Percentiles rank a stretch among this genome's conserved stretches.
These are phyloP conservation scores for Lasioglossum villosulum DNA, from an alignment of 2,888 invertebrate genomes.

Conservation along the genomic window DNA sequence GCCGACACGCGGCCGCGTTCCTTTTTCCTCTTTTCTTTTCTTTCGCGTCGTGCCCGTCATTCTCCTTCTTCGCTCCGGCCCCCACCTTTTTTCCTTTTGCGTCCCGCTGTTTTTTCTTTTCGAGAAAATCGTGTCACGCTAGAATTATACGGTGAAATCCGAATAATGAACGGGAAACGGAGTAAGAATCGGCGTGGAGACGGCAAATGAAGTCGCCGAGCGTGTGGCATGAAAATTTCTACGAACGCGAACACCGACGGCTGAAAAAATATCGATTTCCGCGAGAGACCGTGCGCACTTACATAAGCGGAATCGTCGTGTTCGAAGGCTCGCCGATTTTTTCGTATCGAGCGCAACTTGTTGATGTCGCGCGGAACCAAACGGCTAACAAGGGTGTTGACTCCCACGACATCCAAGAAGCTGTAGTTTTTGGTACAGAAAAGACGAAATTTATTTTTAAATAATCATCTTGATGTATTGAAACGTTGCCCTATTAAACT, in stretches of 20 bases:
- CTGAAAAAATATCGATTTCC: slow-evolving; percentile 4
- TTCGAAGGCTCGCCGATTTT: slow-evolving; percentile 9
- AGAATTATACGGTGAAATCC: slow-evolving; percentile 19
- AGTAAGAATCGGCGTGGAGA: neutral
- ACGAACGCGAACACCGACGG: neutral
- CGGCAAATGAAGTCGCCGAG: slow-evolving; percentile 20
- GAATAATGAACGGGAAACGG: slow-evolving; percentile 16
- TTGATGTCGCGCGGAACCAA: neutral
- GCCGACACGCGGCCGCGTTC: slow-evolving; percentile 5
- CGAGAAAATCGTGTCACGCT: slow-evolving; percentile 25
- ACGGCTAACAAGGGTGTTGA: neutral
- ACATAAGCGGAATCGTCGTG: neutral
- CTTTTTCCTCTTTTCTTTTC: neutral
- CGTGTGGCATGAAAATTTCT: neutral
- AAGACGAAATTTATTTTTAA: neutral
- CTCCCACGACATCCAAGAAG: neutral
- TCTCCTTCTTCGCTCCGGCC: neutral
- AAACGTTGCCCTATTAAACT: neutral
- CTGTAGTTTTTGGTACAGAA: neutral
- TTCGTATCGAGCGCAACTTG: neutral
- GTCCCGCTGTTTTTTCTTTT: neutral
- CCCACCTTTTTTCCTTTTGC: neutral
- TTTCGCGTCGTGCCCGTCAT: neutral
- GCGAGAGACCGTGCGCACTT: neutral
- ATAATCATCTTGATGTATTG: neutral